phyloP scores from a whole-genome alignment of 2,113 vertebrate genomes.

The Alces alces region DNA sequence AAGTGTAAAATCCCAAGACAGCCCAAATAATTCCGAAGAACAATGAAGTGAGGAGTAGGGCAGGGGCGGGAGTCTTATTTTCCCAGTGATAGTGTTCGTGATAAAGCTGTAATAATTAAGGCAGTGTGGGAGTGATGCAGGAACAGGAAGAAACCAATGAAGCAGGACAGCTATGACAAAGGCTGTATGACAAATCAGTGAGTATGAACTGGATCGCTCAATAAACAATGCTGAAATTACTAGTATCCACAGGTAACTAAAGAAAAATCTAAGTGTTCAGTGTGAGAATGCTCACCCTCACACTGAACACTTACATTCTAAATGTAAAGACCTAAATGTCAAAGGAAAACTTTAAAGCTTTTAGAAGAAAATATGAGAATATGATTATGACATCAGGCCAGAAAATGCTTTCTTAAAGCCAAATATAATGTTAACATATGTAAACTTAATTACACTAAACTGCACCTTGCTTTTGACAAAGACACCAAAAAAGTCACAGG shows the following conservation, averaged over 20 bases:
- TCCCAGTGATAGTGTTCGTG: not conserved
- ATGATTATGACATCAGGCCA: not conserved
- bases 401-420: conserved; percentile 2
- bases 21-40: not conserved
- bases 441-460: not conserved
- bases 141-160: not conserved
- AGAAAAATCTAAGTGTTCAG: not conserved
- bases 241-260: not conserved
- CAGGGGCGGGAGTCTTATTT: not conserved
- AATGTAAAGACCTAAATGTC: not conserved
- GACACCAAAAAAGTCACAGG: not conserved
- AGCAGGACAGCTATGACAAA: not conserved
- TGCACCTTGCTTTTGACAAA: not conserved
- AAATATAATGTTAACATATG: not conserved
- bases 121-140: not conserved
- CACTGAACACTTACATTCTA: not conserved
- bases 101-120: not conserved
- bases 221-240: not conserved
- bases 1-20: not conserved
- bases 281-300: not conserved
- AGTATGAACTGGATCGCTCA: not conserved
- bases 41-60: not conserved
- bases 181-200: not conserved
- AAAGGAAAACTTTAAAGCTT: not conserved
- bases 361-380: not conserved